These are phyloP conservation scores for Nematopogon swammerdamellus DNA, from an alignment of 2,888 invertebrate species.

Conservation along the genomic window DNA sequence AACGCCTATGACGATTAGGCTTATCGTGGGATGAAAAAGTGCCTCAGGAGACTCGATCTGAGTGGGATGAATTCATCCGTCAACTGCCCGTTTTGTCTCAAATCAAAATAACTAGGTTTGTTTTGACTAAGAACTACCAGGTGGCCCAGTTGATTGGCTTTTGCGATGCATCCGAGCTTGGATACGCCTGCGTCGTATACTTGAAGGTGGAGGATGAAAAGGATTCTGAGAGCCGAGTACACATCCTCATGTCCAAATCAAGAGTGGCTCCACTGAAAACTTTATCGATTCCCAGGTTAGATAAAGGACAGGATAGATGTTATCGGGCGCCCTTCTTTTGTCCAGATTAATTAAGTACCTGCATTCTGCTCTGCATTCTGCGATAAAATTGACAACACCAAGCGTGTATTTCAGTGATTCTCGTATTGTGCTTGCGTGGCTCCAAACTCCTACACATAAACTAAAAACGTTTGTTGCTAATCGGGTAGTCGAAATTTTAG, in stretches of 20 bases:
- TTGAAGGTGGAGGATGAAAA: not conserved
- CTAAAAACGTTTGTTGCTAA: no score
- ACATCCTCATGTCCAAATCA: not conserved
- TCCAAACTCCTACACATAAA: not conserved
- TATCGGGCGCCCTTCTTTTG: not conserved
- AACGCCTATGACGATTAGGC: not conserved
- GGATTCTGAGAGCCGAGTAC: not conserved
- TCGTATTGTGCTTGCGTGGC: not conserved
- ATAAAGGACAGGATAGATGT: no score
- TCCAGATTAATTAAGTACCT: not conserved
- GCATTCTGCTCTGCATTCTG: not conserved
- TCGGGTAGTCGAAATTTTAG: no score
- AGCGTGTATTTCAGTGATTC: not conserved
- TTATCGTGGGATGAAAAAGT: not conserved
- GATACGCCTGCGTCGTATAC: not conserved
- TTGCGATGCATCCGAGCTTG: not conserved
- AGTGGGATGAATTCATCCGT: not conserved
- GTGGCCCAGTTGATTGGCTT: not conserved
- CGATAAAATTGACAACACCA: not conserved
- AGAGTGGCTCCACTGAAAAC: not conserved
- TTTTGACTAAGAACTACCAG: not conserved
- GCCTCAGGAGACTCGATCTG: not conserved
- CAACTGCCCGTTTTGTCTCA: not conserved
- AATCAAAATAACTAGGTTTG: not conserved
- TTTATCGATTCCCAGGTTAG: not conserved